Percentiles rank a stretch among this genome's conserved stretches.
phyloP scores from a whole-genome alignment of 2,888 invertebrate genomes.

The Torymus aiolomorphi region DNA sequence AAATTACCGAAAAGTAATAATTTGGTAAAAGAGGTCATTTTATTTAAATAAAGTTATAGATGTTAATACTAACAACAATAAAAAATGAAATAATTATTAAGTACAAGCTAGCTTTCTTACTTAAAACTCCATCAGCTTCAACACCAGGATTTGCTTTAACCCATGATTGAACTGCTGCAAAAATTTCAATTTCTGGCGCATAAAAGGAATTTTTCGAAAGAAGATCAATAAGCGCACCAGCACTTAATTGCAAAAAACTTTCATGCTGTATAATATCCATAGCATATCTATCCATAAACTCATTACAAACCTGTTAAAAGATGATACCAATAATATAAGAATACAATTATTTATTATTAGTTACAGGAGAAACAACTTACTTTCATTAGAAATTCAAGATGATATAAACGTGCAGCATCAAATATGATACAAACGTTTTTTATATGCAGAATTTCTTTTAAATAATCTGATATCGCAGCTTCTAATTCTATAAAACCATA shows the following conservation, averaged over 20 bases:
- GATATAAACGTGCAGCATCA: constrained; percentile 90
- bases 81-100: constrained; percentile 59
- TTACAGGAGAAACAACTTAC: constrained; percentile 58
- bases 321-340: constrained; percentile 5
- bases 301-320: constrained; percentile 84
- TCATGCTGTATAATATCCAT: constrained; percentile 89
- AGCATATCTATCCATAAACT: constrained; percentile 94
- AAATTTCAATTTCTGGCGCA: constrained; percentile 96
- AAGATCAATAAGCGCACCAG: constrained; percentile 89
- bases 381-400: constrained; percentile 78
- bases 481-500: constrained; percentile 96
- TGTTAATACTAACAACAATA: too few species aligned
- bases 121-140: constrained; percentile 70
- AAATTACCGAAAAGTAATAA: too few species aligned
- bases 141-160: constrained; percentile 85
- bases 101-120: constrained; percentile 58
- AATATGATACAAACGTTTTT: constrained; percentile 96
- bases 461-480: constrained; percentile 92
- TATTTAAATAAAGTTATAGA: not conserved
- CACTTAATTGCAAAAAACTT: constrained; percentile 88
- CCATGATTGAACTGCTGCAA: constrained; percentile 92
- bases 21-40: too few species aligned
- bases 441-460: constrained; percentile 90
- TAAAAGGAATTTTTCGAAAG: constrained; percentile 96
- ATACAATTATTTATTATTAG: constrained; percentile 1